These are phyloP conservation scores for Falcaria lacertinaria DNA, from an alignment of 2,888 invertebrate species.

Conservation along the genomic window DNA sequence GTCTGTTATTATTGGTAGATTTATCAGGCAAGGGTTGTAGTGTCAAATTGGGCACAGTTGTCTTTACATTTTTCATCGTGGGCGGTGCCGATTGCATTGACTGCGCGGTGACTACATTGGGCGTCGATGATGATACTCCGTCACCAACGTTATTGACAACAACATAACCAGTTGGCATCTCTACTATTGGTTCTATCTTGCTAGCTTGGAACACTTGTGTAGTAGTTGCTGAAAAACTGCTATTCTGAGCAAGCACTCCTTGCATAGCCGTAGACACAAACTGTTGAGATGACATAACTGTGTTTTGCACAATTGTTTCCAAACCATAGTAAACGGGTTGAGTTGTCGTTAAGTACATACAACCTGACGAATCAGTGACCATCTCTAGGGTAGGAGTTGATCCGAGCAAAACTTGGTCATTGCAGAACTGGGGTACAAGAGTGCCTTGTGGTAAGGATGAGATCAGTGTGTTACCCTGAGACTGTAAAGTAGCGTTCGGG, in stretches of 20 bases:
- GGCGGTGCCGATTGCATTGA: conserved; percentile 63
- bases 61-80: conserved; percentile 60
- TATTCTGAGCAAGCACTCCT: conserved; percentile 88
- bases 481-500: conserved; percentile 66
- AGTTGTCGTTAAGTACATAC: conserved; percentile 81
- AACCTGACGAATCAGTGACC: conserved; percentile 80
- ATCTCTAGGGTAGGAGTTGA: conserved; percentile 82
- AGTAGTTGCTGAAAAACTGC: conserved; percentile 90
- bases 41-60: conserved; percentile 66
- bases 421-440: conserved; percentile 72
- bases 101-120: conserved; percentile 67
- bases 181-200: conserved; percentile 89
- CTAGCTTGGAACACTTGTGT: conserved; percentile 92
- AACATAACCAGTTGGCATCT: conserved; percentile 86
- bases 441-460: conserved; percentile 81
- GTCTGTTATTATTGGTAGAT: conserved; percentile 51
- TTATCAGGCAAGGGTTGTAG: conserved; percentile 73
- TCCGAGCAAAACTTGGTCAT: conserved; percentile 82
- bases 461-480: conserved; percentile 77
- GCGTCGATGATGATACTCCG: conserved; percentile 62
- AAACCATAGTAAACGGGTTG: conserved; percentile 91
- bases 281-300: conserved; percentile 93
- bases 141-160: conserved; percentile 83
- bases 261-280: conserved; percentile 90
- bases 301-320: conserved; percentile 92